A percentile compares a stretch with the other conserved stretches of the same genome.
Conservation (phyloP, 2,888 invertebrate genomes). For the Scaptomyza reducta region DNA sequence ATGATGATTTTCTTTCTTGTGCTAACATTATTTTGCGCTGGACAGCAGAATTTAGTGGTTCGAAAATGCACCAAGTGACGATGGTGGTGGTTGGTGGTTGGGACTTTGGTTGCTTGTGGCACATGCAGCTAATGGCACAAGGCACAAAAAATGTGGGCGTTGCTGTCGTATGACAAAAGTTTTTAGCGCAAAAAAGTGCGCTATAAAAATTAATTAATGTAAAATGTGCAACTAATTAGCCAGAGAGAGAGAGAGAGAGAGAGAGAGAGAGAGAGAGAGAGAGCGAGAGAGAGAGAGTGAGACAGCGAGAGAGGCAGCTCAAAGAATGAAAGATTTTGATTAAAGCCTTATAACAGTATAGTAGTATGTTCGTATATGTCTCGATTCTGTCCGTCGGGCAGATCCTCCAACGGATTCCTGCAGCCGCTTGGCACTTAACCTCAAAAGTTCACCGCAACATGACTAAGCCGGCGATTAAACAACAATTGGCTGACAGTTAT, state of each 20-base stretch:
- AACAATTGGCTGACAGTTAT: slow-evolving; percentile 80
- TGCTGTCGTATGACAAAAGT: slow-evolving; percentile 77
- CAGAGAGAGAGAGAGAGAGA: slow-evolving; percentile 25
- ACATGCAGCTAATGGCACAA: slow-evolving; percentile 69
- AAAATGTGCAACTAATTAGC: slow-evolving; percentile 80
- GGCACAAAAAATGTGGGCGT: slow-evolving; percentile 48
- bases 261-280: slow-evolving; percentile 20
- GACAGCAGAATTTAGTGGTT: slow-evolving; percentile 53
- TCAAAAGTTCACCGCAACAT: slow-evolving; percentile 57
- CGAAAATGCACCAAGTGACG: slow-evolving; percentile 44
- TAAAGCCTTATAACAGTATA: slow-evolving; percentile 1
- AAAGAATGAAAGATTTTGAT: not conserved
- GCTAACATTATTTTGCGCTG: slow-evolving; percentile 5
- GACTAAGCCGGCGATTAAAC: slow-evolving; percentile 78
- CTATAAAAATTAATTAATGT: slow-evolving; percentile 78
- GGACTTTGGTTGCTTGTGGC: slow-evolving; percentile 51
- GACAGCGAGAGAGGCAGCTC: not conserved
- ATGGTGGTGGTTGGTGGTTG: slow-evolving; percentile 1
- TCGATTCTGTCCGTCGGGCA: not conserved
- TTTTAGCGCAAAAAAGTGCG: slow-evolving; percentile 62
- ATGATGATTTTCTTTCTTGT: not conserved
- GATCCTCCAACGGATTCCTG: not conserved
- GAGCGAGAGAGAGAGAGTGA: slow-evolving; percentile 1
- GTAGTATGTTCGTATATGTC: not conserved
- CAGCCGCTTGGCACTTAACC: slow-evolving; percentile 65